Evolutionary conservation across 2,113 vertebrate genomes (phyloP).

Genomic region (Merops nubicus): DNA sequence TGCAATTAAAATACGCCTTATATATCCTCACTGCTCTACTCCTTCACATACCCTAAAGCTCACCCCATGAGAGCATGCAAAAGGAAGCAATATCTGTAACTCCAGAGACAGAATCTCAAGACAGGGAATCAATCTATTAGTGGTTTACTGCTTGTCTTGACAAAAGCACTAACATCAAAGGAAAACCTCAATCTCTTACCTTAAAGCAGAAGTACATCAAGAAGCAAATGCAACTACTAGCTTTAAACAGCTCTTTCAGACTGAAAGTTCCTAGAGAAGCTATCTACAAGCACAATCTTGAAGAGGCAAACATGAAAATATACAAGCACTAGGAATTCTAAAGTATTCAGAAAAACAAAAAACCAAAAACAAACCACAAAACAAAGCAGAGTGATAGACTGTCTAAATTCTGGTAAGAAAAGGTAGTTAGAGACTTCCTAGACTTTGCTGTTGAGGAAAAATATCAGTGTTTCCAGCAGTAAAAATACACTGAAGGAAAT

Average conservation of each 20-base stretch:
- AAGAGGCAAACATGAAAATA: background rate
- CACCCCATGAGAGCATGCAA: background rate
- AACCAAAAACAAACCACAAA: background rate
- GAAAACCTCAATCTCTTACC: background rate
- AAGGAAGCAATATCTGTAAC: background rate
- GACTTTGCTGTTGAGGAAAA: background rate
- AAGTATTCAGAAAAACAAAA: background rate
- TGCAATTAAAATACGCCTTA: constrained; percentile 4
- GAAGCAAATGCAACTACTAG: background rate
- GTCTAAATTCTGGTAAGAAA: background rate
- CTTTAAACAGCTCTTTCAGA: background rate
- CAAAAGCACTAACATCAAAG: background rate
- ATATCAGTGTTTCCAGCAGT: background rate
- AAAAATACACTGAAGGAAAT: background rate
- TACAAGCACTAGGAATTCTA: background rate
- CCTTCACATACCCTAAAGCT: background rate
- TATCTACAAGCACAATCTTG: background rate
- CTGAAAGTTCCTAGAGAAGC: background rate
- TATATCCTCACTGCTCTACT: background rate
- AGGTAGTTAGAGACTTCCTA: background rate
- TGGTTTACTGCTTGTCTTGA: background rate
- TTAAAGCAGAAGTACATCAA: background rate
- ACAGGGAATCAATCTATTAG: background rate
- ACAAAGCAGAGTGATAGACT: background rate
- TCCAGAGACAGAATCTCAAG: background rate